Evolutionary conservation across 2,113 vertebrate genomes (phyloP).

Genomic region (Columba janthina): DNA sequence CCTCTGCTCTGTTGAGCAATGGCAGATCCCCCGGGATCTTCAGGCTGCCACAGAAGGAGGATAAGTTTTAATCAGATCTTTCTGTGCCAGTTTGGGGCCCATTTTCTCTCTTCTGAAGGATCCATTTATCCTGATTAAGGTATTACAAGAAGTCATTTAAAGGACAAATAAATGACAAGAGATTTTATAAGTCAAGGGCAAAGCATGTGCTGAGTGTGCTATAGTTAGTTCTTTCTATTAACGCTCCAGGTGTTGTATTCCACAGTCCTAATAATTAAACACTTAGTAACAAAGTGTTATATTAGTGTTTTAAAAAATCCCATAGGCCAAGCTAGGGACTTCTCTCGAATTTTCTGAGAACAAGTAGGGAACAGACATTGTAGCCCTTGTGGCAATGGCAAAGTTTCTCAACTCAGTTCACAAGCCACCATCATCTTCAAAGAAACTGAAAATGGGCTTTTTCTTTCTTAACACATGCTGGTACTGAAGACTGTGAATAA

Average conservation of each 20-base stretch:
- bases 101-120: background rate
- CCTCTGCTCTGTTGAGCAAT: background rate
- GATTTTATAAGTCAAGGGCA: background rate
- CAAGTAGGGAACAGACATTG: background rate
- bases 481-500: constrained; percentile 45
- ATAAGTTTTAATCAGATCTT: constrained; percentile 42
- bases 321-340: background rate
- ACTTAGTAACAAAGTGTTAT: background rate
- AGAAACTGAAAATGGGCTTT: constrained; percentile 23
- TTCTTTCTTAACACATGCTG: background rate
- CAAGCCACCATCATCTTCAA: constrained; percentile 18
- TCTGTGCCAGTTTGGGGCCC: background rate
- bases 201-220: background rate
- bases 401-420: background rate
- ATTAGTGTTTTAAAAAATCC: background rate
- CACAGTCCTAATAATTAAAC: constrained; percentile 44
- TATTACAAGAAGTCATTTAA: background rate
- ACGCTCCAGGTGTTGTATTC: background rate
- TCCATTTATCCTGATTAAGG: constrained; percentile 24
- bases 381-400: background rate
- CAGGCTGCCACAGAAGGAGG: background rate
- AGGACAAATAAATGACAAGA: constrained; percentile 17
- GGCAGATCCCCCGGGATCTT: background rate
- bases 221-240: background rate
- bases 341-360: background rate